phyloP scores from a whole-genome alignment of 2,888 invertebrate genomes.

The Hydrotaea cyrtoneurina region DNA sequence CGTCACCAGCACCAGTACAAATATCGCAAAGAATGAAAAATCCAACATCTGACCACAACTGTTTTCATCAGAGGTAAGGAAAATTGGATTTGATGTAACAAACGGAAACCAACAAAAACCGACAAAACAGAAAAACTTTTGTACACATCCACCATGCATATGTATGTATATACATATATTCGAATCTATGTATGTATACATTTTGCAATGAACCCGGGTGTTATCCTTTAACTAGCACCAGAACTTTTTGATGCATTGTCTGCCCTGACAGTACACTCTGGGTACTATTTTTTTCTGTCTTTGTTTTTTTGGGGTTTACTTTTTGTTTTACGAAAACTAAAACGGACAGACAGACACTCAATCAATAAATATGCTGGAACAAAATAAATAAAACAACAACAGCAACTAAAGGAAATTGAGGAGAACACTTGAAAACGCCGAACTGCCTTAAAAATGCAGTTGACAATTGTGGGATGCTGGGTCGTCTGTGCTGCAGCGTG shows the following conservation, averaged over 20 bases:
- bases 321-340: constrained; percentile 8
- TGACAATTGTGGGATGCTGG: neutral
- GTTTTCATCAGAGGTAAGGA: constrained; percentile 66
- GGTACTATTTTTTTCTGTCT: constrained; percentile 5
- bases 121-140: constrained; percentile 30
- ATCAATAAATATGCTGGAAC: constrained; percentile 76
- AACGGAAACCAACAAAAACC: constrained; percentile 50
- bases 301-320: constrained; percentile 1
- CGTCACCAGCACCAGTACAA: constrained; percentile 18
- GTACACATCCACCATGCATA: neutral
- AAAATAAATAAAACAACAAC: constrained; percentile 71
- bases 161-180: neutral
- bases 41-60: constrained; percentile 66
- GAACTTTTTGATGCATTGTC: constrained; percentile 43
- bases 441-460: neutral
- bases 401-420: constrained; percentile 21
- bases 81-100: constrained; percentile 65
- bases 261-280: neutral
- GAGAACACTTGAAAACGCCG: constrained; percentile 40
- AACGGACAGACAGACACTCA: constrained; percentile 70
- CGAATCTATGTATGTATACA: neutral
- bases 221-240: constrained; percentile 58
- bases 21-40: constrained; percentile 48
- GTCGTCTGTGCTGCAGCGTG: too few relatives aligned
- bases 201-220: constrained; percentile 60